Base-by-base conservation (phyloP, 1,140 invertebrate species). In the Papilio polyxenes region DNA sequence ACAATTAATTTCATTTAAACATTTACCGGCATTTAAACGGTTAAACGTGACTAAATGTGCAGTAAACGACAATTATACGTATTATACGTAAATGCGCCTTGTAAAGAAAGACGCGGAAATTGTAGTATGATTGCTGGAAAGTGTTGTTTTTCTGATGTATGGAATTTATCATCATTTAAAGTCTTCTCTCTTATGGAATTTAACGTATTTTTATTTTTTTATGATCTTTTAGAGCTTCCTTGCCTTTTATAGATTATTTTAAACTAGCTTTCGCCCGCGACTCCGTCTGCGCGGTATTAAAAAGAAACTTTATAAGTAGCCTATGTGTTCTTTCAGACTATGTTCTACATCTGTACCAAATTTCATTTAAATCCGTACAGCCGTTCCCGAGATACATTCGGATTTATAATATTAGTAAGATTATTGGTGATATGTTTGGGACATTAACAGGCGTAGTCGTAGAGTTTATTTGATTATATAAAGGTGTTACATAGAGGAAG, bases 1-100 rank as follows among this genome's bases (percentile, higher is more conserved):
- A 31, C 44, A 51, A 20, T 23, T 77, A 77, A 77, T 77, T 77
- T 49, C 49, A 15, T 77, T 53, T 77, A 23, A 77, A 77, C 20
- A 49, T 7, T 53, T 15, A 51, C 23, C 23, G 48, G n/a, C 23
- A 4, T n/a, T 75, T 44, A 49, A 44, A 75, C 13, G n/a, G 75
- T 53, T 76, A 11, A 23, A 77, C 75, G 75, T 77, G 75, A 77
- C 20, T 77, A 77, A 77, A 51, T 56, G 44, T 48, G n/a, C 48
- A 53, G 48, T 48, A 56, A 77, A 53, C 44, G 11, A 53, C 20
- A 76, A 20, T 20, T 49, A 48, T 31, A 48, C 48, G 6, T 59
- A 44, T 74, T 53, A 53, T 51, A n/a, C n/a, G n/a, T n/a, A 75
- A 20, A 15, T 37, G 37, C 65, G 3, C 23, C 23, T 72, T 37